phyloP scores from a whole-genome alignment of 1,140 invertebrate species.

The Drosophila ambigua region DNA sequence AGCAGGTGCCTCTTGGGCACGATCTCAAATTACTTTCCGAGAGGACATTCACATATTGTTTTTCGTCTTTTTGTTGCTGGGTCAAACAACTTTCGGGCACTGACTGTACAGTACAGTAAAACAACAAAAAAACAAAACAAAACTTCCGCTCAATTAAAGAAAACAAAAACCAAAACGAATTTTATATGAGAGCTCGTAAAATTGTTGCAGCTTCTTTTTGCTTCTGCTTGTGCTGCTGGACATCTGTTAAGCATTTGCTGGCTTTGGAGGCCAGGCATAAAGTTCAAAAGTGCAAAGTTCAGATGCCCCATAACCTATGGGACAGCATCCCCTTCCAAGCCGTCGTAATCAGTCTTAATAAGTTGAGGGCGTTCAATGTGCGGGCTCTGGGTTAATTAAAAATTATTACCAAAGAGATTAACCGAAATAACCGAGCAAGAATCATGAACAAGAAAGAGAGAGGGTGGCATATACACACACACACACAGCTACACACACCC shows the following conservation, averaged over 20 bases:
- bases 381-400: slow-evolving; percentile 62
- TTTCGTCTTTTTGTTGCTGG: neutral
- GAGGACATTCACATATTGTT: slow-evolving; percentile 8
- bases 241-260: slow-evolving; percentile 33
- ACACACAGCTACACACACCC: neutral
- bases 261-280: neutral
- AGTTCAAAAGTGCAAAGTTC: slow-evolving; percentile 53
- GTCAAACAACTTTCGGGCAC: slow-evolving; percentile 8
- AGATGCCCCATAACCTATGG: slow-evolving; percentile 3
- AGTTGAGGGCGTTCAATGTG: slow-evolving; percentile 46
- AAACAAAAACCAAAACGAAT: neutral
- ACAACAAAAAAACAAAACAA: neutral
- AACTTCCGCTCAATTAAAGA: slow-evolving; percentile 22
- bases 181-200: slow-evolving; percentile 19
- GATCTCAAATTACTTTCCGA: slow-evolving; percentile 19
- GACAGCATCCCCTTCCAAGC: too few species aligned
- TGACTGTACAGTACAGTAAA: neutral
- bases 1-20: slow-evolving; percentile 24
- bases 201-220: neutral
- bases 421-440: slow-evolving; percentile 26
- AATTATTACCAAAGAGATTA: slow-evolving; percentile 71
- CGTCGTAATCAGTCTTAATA: slow-evolving; percentile 53
- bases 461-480: slow-evolving; percentile 4
- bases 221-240: neutral
- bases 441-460: neutral